Percentiles rank a stretch among this genome's conserved stretches.
These are phyloP conservation scores for Heliangelus exortis DNA, from an alignment of 2,797 vertebrate genomes.

Conservation along the genomic window DNA sequence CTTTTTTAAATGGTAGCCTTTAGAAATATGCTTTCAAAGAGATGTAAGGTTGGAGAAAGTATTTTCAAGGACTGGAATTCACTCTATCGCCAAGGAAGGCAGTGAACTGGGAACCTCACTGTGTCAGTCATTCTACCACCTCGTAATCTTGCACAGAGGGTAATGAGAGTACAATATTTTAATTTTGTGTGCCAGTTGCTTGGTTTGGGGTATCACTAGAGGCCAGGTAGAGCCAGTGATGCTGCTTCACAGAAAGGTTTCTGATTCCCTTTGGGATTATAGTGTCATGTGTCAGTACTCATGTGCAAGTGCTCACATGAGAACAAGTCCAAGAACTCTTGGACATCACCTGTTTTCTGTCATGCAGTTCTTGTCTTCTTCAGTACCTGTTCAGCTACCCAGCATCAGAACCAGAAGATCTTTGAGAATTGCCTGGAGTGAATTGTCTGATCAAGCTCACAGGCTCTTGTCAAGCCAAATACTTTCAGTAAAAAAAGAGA, in stretches of 20 bases:
- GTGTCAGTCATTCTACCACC: not conserved
- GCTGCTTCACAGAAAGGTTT: not conserved
- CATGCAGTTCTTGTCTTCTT: not conserved
- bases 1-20: not conserved
- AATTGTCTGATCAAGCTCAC: not conserved
- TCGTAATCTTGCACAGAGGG: not conserved
- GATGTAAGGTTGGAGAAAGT: not conserved
- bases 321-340: not conserved
- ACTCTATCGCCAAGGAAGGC: not conserved
- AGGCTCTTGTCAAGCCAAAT: not conserved
- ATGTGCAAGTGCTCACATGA: not conserved
- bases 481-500: not conserved
- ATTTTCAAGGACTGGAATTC: not conserved
- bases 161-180: not conserved
- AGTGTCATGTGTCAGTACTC: rapidly evolving
- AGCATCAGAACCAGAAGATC: not conserved
- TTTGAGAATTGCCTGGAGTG: not conserved
- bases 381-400: not conserved
- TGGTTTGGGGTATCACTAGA: not conserved
- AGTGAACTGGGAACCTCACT: not conserved
- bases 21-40: not conserved
- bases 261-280: not conserved
- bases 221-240: not conserved
- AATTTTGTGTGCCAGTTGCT: not conserved
- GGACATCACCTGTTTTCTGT: not conserved